Base-by-base conservation (phyloP, 2,888 invertebrate genomes). In the Sipha maydis region DNA sequence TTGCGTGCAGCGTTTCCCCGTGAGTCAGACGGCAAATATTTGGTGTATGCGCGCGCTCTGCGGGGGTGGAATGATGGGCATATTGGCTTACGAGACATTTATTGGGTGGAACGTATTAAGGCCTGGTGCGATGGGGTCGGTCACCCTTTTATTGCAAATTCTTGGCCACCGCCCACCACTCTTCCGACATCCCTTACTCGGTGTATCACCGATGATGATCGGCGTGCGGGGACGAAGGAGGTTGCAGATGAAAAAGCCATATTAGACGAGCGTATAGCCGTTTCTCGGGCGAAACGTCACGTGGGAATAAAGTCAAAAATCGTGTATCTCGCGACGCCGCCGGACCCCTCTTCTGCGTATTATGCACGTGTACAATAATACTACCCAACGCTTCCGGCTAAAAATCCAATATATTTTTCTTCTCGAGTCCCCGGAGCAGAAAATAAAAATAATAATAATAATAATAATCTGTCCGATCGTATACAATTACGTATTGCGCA, bases 11-110 rank as follows among this genome's bases (percentile, higher is more conserved):
- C 28, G 71, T 28, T 17, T 25, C 54, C 28, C 86, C 73, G 80
- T 88, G 88, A 88, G 88, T 88, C 88, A 88, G 88, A 88, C 88
- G 48, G 82, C 88, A 88, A 88, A 88, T 88, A 88, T 88, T 88
- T 82, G 82, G 75, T 67, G 75, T 82, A 48, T 34, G 79, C 79
- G 75, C 71, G 34, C 38, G 73, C 75, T 83, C 56, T 41, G 71
- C 38, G 61, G 88, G 80, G 88, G 80, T 0, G 88, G 82, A 75
- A 48, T 76, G 88, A 88, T 34, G 82, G 82, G 88, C 88, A 82
- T 88, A 82, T 88, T 88, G 88, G 88, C 80, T 88, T 82, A 75
- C 88, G 82, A 88, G 88, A 88, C 88, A 82, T 88, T 88, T 88
- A 88, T 88, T 88, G 88, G 88, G 82, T 88, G 88, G 88, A 88